Base-by-base conservation (phyloP, 2,113 vertebrate species). In the Salvelinus namaycush region DNA sequence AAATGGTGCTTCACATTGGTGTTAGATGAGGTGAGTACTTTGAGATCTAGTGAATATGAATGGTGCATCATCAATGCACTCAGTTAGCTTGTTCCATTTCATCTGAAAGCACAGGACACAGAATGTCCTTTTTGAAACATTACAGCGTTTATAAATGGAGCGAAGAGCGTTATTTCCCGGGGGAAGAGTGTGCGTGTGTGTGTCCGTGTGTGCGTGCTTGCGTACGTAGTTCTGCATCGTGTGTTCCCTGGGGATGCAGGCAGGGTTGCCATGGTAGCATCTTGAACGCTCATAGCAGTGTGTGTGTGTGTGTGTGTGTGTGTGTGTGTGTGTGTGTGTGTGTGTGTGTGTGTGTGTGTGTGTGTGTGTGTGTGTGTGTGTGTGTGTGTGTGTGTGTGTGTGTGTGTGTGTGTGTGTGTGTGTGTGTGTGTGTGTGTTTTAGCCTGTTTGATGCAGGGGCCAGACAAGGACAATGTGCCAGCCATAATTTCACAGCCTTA, bases 381-480 rank as follows among this genome's bases (percentile, higher is more conserved):
- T 39, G 3, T 20, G 26, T 14, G n/a, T 65, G 8, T 34, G 24
- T 67, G 24, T 44, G 60, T 54, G 29, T 24, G n/a, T 39, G 29
- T 39, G 18, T 20, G 26, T 14, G 22, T 65, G 9, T 34, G 24
- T 67, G 24, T 44, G 62, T 54, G 29, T 24, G 3, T 20, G 16
- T 14, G 22, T 48, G 9, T 34, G 24, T 67, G 24, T 44, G 22
- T 48, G 9, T 34, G 24, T 67, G 24, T 44, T 39, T 54, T 39
- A 54, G 24, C 6, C 54, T 62, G 75, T 62, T 54, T 48, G 65
- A 59, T 57, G 76, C 51, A 71, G 71, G 51, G 27, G 72, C 65
- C 76, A 64, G 76, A 81, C 79, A 81, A 77, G 81, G 86, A 87
- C 88, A 34, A 20, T 73, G 72, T 62, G 75, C 81, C 76, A 83